A percentile compares a stretch with the other conserved stretches of the same genome.
Evolutionary conservation across 2,797 vertebrate genomes (phyloP).

Genomic region (Ciconia nigra): DNA sequence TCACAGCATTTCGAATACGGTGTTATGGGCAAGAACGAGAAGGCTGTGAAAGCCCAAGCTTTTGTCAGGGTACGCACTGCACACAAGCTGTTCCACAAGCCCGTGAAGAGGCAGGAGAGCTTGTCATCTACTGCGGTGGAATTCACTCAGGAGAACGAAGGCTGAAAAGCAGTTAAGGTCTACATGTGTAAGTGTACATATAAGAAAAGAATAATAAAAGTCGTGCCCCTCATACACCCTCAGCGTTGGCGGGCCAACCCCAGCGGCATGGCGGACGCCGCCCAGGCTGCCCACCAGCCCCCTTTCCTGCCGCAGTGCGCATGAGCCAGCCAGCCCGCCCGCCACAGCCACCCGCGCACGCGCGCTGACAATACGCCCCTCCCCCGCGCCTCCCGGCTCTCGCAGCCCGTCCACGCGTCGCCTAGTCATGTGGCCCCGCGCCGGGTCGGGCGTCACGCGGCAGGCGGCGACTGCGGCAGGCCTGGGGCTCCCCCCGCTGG

Average conservation of each 20-base stretch:
- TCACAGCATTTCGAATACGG: too few relatives aligned
- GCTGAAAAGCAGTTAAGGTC: too few relatives aligned
- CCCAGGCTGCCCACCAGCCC: accelerated
- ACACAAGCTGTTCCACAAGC: too few relatives aligned
- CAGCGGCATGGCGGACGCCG: accelerated
- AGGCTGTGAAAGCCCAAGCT: too few relatives aligned
- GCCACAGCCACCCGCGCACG: accelerated
- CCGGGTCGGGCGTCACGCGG: too few relatives aligned
- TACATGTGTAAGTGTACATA: accelerated
- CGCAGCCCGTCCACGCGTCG: too few relatives aligned
- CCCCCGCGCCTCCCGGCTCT: too few relatives aligned
- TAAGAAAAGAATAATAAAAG: not conserved
- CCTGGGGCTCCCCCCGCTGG: not conserved
- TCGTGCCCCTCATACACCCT: accelerated
- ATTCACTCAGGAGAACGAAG: not conserved
- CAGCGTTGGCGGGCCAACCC: accelerated
- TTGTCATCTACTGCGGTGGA: too few relatives aligned
- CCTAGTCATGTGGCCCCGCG: not conserved
- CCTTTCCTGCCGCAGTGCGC: accelerated
- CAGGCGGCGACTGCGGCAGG: not conserved
- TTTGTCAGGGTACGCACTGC: not conserved
- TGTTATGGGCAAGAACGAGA: accelerated
- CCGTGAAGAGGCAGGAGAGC: too few relatives aligned
- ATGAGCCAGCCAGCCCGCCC: not conserved
- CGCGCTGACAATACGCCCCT: too few relatives aligned